Percentiles rank a stretch among this genome's conserved stretches.
phyloP scores from a whole-genome alignment of 2,888 invertebrate genomes.

The Noctua janthina region DNA sequence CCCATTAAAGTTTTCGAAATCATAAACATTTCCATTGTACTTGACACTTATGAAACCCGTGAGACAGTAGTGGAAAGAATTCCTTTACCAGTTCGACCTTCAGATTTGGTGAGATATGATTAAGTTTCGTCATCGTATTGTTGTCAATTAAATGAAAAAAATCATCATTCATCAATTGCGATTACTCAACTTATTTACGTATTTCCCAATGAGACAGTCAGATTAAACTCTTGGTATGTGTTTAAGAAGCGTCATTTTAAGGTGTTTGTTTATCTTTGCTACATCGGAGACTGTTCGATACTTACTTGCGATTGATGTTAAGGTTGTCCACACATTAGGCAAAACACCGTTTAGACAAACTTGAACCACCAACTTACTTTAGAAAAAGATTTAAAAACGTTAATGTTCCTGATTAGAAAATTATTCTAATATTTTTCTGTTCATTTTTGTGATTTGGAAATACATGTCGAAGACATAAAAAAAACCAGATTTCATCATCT shows the following conservation, averaged over 20 bases:
- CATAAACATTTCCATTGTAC: neutral
- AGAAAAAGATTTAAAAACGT: neutral
- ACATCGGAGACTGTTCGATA: constrained; percentile 17
- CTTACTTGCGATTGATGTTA: constrained; percentile 25
- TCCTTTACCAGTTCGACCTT: constrained; percentile 16
- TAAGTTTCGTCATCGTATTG: constrained; percentile 26
- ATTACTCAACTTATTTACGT: constrained; percentile 34
- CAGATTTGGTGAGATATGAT: constrained; percentile 7
- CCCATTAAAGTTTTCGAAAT: constrained; percentile 17
- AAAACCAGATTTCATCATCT: too few relatives aligned
- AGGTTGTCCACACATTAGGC: constrained; percentile 31
- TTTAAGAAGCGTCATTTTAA: constrained; percentile 31
- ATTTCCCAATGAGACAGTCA: constrained; percentile 40
- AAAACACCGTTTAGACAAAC: constrained; percentile 1
- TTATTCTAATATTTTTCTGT: too few relatives aligned
- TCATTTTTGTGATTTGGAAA: too few relatives aligned
- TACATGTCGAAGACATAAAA: too few relatives aligned
- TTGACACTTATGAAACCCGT: constrained; percentile 22
- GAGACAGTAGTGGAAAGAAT: neutral
- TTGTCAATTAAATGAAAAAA: constrained; percentile 35
- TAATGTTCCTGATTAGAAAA: neutral
- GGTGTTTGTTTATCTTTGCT: constrained; percentile 44
- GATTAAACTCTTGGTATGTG: constrained; percentile 27
- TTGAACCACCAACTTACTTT: constrained; percentile 10
- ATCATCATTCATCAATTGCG: constrained; percentile 26